A percentile compares a stretch with the other conserved stretches of the same genome.
phyloP scores from a whole-genome alignment of 2,113 vertebrate genomes.

The Solea senegalensis region DNA sequence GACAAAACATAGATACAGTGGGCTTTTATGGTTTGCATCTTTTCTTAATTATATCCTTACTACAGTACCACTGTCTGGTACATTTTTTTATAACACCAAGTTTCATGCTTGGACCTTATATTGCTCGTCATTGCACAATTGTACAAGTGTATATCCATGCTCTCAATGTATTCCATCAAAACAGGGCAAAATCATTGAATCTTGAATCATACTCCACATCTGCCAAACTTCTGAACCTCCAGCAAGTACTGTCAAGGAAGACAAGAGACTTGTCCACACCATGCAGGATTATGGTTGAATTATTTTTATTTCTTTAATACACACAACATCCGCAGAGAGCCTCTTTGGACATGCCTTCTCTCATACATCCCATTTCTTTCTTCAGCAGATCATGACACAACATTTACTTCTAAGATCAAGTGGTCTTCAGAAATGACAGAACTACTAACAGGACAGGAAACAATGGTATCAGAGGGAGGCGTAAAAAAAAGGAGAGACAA shows the following conservation, averaged over 20 bases:
- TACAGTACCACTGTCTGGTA: too few species aligned
- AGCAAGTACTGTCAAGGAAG: neutral
- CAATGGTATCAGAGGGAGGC: constrained; percentile 22
- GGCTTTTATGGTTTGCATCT: too few species aligned
- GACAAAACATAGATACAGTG: too few species aligned
- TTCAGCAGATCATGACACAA: constrained; percentile 69
- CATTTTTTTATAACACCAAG: too few species aligned
- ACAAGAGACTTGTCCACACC: neutral
- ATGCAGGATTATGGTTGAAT: constrained; percentile 30
- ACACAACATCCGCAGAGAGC: constrained; percentile 60
- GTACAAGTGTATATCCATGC: too few species aligned
- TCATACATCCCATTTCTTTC: constrained; percentile 31
- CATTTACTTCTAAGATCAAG: constrained; percentile 66
- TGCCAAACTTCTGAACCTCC: neutral
- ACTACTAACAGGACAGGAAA: constrained; percentile 57
- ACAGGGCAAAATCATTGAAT: too few species aligned
- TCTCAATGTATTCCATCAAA: too few species aligned
- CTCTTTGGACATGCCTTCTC: constrained; percentile 30
- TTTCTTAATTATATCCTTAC: too few species aligned
- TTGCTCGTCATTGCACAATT: too few species aligned
- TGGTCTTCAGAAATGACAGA: constrained; percentile 49
- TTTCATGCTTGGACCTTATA: too few species aligned
- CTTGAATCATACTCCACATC: too few species aligned
- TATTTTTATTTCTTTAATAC: constrained; percentile 66
- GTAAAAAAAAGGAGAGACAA: constrained; percentile 19